Evolutionary conservation across 2,888 invertebrate species (phyloP), one percentile per base, ranked within the genome.

Genomic region (Alloscopus bannaensis): DNA sequence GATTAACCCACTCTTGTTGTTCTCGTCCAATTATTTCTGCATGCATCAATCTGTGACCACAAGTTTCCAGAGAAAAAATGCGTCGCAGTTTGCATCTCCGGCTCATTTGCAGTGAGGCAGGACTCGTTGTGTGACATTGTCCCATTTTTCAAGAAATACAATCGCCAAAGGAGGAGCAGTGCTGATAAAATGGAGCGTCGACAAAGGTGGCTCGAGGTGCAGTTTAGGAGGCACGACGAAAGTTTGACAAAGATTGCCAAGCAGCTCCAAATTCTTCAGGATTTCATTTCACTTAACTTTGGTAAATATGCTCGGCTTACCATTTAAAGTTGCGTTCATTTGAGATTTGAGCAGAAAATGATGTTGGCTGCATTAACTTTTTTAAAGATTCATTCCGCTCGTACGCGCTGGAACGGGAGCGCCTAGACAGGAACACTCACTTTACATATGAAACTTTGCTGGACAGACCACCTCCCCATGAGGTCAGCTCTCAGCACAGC

Each of bases 201-300:
- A 28, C 80, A 80, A 42, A 52, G 69, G 26, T 80, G 80, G 80
- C 65, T 80, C 29, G 80, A 80, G 66, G 60, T 45, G 26, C 80
- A 80, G 75, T 80, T 80, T 29, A 64, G 80, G 18, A 18, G 69
- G 24, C 80, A 80, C 16, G 80, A 80, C 26, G 69, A 73, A 4
- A 55, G 75, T 59, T 28, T 80, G 13, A 42, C 75, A 2, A 80
- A 80, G 65, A 69, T 80, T 22, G 73, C 80, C 3, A 80, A 75
- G 57, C 80, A 80, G 52, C 26, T 75, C 8, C 73, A 80, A 36
- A 70, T 80, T 11, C 75, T 80, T 3, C 80, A 80, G 75, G 80
- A 80, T 40, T 80, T 80, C 55, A 80, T 80, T 16, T 69, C 80
- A 4, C 64, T 80, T 3, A 73, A 80, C 55, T 80, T 80, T 65